Evolutionary conservation across 1,140 invertebrate species (phyloP).

Genomic region (Nasonia longicornis): DNA sequence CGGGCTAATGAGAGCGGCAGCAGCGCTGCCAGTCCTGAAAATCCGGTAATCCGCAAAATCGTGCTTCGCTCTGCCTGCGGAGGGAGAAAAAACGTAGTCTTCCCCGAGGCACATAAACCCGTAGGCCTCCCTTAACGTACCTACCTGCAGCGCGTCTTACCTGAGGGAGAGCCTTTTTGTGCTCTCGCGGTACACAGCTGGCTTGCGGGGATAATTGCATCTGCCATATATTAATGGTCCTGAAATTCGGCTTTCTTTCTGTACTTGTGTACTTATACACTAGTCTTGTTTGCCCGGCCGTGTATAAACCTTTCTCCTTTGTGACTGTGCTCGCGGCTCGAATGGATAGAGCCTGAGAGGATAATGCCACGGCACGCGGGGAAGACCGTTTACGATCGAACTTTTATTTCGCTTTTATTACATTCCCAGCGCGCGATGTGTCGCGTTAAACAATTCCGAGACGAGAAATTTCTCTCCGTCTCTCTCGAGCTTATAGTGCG

Average conservation of each 20-base stretch:
- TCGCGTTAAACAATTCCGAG: too few species aligned
- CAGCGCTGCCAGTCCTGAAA: not conserved
- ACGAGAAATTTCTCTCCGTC: too few species aligned
- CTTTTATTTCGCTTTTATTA: not conserved
- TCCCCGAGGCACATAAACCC: not conserved
- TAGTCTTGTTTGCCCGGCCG: not conserved
- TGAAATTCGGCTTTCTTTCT: slow-evolving; percentile 14
- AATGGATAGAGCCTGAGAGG: not conserved
- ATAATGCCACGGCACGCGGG: too few species aligned
- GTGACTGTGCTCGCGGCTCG: not conserved
- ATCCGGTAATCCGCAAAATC: slow-evolving; percentile 35
- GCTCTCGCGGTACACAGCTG: slow-evolving; percentile 50
- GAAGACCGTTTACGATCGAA: not conserved
- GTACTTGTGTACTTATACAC: not conserved
- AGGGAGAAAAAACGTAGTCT: not conserved
- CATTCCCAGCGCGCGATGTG: not conserved
- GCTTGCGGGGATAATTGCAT: slow-evolving; percentile 56
- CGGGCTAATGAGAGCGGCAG: not conserved
- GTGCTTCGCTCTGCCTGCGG: not conserved
- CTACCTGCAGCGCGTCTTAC: not conserved
- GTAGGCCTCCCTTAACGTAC: not conserved
- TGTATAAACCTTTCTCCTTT: not conserved
- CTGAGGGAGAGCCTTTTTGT: slow-evolving; percentile 23
- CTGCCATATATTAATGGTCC: slow-evolving; percentile 58
- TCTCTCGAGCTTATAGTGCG: not conserved